These are phyloP conservation scores for Phataginus tricuspis DNA, from an alignment of 2,797 vertebrate genomes.

Conservation along the genomic window DNA sequence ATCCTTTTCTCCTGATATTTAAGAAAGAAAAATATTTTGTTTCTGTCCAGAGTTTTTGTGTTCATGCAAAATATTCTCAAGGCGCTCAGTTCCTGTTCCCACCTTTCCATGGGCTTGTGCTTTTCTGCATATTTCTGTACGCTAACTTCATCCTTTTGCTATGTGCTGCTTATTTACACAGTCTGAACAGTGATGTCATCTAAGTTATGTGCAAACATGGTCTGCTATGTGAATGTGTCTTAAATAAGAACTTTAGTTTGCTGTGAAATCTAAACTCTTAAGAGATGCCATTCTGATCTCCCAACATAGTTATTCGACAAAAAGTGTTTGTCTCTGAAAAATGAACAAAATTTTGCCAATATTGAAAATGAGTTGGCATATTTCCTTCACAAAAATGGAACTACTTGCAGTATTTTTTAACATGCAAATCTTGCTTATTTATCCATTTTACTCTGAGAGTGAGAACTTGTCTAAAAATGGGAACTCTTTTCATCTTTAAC, in stretches of 20 bases:
- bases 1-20: slow-evolving; percentile 39
- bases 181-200: neutral
- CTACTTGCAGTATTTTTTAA: neutral
- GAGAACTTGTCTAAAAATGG: neutral
- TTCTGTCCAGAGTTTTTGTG: neutral
- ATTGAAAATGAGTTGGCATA: neutral
- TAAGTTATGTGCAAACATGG: neutral
- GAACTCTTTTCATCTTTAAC: neutral
- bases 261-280: slow-evolving; percentile 21
- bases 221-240: neutral
- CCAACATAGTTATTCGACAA: neutral
- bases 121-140: slow-evolving; percentile 16
- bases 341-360: neutral
- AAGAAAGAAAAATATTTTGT: slow-evolving; percentile 6
- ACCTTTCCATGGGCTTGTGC: neutral
- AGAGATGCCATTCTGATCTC: neutral
- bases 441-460: neutral
- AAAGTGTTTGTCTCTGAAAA: neutral
- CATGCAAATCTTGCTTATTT: neutral
- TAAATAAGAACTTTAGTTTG: neutral
- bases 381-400: neutral
- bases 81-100: neutral
- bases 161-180: slow-evolving; percentile 26
- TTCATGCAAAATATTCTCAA: neutral
- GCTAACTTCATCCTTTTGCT: neutral